Base-by-base conservation (phyloP, 2,888 invertebrate species). In the Papilio demoleus region DNA sequence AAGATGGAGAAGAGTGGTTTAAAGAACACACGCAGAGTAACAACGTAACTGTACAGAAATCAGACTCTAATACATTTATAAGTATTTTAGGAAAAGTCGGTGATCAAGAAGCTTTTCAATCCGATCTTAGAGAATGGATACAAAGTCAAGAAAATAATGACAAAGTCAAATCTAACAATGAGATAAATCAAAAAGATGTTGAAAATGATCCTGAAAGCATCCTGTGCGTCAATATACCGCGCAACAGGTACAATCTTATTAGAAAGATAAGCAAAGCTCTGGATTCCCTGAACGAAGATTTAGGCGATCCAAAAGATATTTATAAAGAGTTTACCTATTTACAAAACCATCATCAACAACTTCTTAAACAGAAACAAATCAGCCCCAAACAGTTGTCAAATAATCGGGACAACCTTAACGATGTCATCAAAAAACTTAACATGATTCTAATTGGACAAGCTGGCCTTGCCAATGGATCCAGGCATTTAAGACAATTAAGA, bases 401-500 rank as follows among this genome's bases (percentile, higher is more conserved):
- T 70, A 90, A 81, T 72, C 82, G 85, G 65, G 75, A 85, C 61
- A 75, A 84, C 70, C 93, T 94, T 1, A 93, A 93, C 67, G 82
- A 82, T 58, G 84, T 88, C 76, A 79, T 93, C 3, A 93, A 86
- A 65, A 87, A 86, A 60, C 80, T 94, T 0, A 94, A 94, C 75
- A 94, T 93, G 90, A 89, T 94, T 38, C 82, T 94, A 6, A 80
- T 94, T 6, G 94, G 94, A 0, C 94, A 94, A 79, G 93, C 93
- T 0, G 94, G 94, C 0, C 88, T 94, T 24, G 86, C 86, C 4
- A 90, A 93, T 67, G 94, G 94, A 1, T 76, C 83, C 0, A 75
- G 79, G 70, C 93, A 93, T 75, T 77, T 94, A 27, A 87, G 80
- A 4, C 86, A 90, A 71, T 78, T 94, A 19, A 73, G 89, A 58